phyloP scores from a whole-genome alignment of 2,797 vertebrate species.

The Dallia pectoralis region DNA sequence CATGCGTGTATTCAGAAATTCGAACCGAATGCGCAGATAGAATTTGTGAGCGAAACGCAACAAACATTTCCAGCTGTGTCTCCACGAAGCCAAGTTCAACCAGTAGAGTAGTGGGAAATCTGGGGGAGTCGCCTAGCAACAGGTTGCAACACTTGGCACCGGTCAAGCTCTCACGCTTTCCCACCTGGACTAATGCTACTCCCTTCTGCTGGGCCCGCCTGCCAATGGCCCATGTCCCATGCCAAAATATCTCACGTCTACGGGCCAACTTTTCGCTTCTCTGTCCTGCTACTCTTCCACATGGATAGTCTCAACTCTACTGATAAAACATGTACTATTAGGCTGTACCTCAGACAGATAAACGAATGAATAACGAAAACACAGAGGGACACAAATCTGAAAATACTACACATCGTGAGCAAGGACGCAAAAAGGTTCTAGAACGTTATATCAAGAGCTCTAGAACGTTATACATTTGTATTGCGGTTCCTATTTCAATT shows the following conservation, averaged over 20 bases:
- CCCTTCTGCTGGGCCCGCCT: conserved; percentile 1
- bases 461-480: neutral
- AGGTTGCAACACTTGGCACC: conserved; percentile 47
- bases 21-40: neutral
- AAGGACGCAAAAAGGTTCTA: neutral
- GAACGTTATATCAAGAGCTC: neutral
- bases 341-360: neutral
- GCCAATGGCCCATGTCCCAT: conserved; percentile 16
- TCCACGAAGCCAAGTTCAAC: conserved; percentile 35
- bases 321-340: neutral
- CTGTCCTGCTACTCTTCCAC: conserved; percentile 6
- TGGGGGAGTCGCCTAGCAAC: conserved; percentile 61
- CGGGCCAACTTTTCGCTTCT: neutral
- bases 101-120: conserved; percentile 60
- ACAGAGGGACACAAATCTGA: neutral
- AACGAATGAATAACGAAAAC: neutral
- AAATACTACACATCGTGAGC: neutral
- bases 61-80: conserved; percentile 51
- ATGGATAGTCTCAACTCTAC: conserved; percentile 3
- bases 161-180: conserved; percentile 14
- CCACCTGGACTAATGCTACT: conserved; percentile 24
- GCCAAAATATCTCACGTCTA: conserved; percentile 14
- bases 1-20: neutral
- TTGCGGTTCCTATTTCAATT: neutral
- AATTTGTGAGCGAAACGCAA: no score